Evolutionary conservation across 53 echinoderm and acorn worm species (phyloP).

Genomic region (Henricia sp.): DNA sequence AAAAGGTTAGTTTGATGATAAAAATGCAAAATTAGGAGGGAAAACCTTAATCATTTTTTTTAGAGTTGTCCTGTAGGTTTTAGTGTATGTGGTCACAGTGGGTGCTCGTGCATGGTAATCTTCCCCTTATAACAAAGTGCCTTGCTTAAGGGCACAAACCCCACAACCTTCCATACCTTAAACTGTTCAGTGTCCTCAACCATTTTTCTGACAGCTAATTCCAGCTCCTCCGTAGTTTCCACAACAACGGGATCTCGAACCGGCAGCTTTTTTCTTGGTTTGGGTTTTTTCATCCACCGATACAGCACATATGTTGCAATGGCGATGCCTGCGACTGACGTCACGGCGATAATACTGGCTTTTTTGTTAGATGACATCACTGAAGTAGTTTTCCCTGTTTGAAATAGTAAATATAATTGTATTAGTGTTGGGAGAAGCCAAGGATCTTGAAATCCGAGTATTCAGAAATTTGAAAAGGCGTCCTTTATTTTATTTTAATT

Average conservation of each 20-base stretch:
- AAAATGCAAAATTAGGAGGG: background rate
- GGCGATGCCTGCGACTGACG: constrained; percentile 18
- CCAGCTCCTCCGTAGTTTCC: constrained; percentile 48
- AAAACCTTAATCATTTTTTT: background rate
- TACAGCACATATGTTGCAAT: constrained; percentile 14
- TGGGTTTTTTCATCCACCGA: constrained; percentile 16
- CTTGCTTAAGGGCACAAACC: no score
- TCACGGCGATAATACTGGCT: background rate
- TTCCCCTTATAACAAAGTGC: no score
- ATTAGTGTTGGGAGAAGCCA: no score
- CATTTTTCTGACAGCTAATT: constrained; percentile 26
- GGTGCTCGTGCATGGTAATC: no score
- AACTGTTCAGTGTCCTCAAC: constrained; percentile 32
- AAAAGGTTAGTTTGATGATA: no score
- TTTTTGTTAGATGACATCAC: background rate
- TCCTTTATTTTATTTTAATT: no score
- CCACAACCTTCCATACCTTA: constrained; percentile 48
- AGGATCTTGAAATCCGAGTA: no score
- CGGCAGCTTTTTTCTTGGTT: background rate
- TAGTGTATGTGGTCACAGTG: no score
- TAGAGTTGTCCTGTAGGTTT: background rate
- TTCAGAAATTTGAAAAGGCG: no score
- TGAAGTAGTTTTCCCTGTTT: background rate
- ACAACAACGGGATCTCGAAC: constrained; percentile 12
- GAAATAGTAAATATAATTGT: background rate